Evolutionary conservation across 2,797 vertebrate genomes (phyloP), one percentile per base, ranked within the genome.

Genomic region (Vultur gryphus): DNA sequence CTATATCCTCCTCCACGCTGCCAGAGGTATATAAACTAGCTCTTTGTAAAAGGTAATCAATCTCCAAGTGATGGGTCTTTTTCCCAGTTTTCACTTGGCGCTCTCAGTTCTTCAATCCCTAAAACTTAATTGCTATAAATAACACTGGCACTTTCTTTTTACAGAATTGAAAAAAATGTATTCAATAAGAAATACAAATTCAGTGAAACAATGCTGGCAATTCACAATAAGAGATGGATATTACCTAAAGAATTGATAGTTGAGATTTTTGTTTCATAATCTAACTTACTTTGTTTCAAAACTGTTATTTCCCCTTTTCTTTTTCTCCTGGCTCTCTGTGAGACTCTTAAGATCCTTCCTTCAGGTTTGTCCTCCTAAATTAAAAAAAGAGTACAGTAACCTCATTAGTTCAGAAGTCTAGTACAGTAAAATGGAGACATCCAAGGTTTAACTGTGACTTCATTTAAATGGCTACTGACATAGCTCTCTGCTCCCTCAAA

Each of bases 321-420:
- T 98, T 98, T 99, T 90, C 98, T 98, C 49, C 98, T 98, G 51
- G 98, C 97, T 94, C 98, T 97, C 75, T 98, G 98, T 0, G 98
- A 98, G 35, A 98, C 98, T 65, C 98, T 98, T 59, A 98, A 90
- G 82, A 98, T 98, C 65, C 98, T 98, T 94, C 98, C 98, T 89
- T 98, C 98, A 89, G 98, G 97, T 86, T 98, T 98, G 85, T 98
- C 98, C 80, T 99, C 98, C 98, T 99, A 96, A 44, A 93, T 89
- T 10, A 49, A 35, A 41, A 95, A 87, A 66, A 33, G 10, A 75
- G 31, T 44, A 93, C n/a, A 67, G 58, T 66, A 87, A 80, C 17
- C 49, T 89, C 48, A 55, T 87, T 43, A 89, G 82, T 87, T 46
- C 82, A 70, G 24, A 67, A 90, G 33, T 54, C 55, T 51, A 54